A percentile compares a stretch with the other conserved stretches of the same genome.
phyloP scores from a whole-genome alignment of 2,797 vertebrate species.

The Mus spretus region DNA sequence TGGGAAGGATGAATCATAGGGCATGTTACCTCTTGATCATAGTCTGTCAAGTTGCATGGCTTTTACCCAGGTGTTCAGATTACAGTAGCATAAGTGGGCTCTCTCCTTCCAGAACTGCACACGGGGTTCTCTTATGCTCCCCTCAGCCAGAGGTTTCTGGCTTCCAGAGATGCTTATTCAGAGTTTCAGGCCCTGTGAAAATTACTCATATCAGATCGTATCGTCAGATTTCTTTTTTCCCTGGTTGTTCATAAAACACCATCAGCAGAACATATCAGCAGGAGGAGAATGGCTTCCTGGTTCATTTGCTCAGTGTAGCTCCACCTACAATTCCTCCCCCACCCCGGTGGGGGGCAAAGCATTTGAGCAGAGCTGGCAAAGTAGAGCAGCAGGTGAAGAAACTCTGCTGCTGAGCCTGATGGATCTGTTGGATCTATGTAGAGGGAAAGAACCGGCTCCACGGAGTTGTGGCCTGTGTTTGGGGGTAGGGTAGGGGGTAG shows the following conservation, averaged over 20 bases:
- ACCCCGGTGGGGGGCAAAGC: slow-evolving; percentile 14
- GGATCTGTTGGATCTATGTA: not conserved
- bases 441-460: not conserved
- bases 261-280: not conserved
- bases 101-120: not conserved
- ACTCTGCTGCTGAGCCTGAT: not conserved
- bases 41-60: not conserved
- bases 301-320: slow-evolving; percentile 3
- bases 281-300: not conserved
- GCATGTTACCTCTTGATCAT: not conserved
- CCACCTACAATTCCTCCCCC: not conserved
- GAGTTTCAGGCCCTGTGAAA: slow-evolving; percentile 25
- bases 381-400: not conserved
- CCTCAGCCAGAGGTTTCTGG: slow-evolving; percentile 14
- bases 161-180: slow-evolving; percentile 59
- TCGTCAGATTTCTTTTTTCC: not conserved
- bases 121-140: not conserved
- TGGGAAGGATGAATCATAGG: not conserved
- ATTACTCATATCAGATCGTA: slow-evolving; percentile 36
- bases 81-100: not conserved
- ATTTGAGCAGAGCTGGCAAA: not conserved
- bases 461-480: not conserved
- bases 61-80: slow-evolving; percentile 27
- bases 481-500: not conserved
- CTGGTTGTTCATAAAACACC: slow-evolving; percentile 43